These are phyloP conservation scores for Mythimna albipuncta DNA, from an alignment of 2,888 invertebrate genomes.

Conservation along the genomic window DNA sequence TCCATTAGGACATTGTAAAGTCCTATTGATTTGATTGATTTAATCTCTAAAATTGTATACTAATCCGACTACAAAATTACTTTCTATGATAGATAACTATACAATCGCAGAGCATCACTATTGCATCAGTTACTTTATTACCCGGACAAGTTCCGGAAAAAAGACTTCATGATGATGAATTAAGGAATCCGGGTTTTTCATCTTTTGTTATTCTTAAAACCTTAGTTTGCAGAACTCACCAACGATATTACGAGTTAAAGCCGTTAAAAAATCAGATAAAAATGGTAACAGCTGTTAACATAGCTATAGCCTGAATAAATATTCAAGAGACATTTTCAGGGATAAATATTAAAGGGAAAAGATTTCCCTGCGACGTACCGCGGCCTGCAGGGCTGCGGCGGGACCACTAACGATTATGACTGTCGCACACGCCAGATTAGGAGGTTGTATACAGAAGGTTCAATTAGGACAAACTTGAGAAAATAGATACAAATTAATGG, in stretches of 20 bases:
- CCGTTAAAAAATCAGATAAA: background rate
- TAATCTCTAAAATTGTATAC: too few relatives aligned
- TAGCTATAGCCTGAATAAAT: slow-evolving; percentile 10
- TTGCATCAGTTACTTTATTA: too few relatives aligned
- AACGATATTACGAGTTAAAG: background rate
- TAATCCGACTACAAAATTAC: too few relatives aligned
- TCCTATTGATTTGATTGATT: too few relatives aligned
- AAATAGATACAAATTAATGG: too few relatives aligned
- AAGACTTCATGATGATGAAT: too few relatives aligned
- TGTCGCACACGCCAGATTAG: slow-evolving; percentile 23
- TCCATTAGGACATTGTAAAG: too few relatives aligned
- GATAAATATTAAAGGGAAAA: slow-evolving; percentile 33
- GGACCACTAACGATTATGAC: slow-evolving; percentile 59
- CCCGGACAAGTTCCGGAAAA: too few relatives aligned
- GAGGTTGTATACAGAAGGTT: slow-evolving; percentile 1
- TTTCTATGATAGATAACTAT: too few relatives aligned
- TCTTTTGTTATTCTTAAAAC: background rate
- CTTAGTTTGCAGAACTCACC: background rate
- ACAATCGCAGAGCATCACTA: too few relatives aligned
- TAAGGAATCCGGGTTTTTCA: too few relatives aligned
- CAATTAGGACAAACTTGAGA: background rate
- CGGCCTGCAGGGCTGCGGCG: slow-evolving; percentile 33
- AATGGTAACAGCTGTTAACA: background rate
- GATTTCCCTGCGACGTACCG: slow-evolving; percentile 37
- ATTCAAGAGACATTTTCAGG: slow-evolving; percentile 30